Evolutionary conservation across 2,888 invertebrate genomes (phyloP), one percentile per base, ranked within the genome.

Genomic region (Auanema freiburgensis): DNA sequence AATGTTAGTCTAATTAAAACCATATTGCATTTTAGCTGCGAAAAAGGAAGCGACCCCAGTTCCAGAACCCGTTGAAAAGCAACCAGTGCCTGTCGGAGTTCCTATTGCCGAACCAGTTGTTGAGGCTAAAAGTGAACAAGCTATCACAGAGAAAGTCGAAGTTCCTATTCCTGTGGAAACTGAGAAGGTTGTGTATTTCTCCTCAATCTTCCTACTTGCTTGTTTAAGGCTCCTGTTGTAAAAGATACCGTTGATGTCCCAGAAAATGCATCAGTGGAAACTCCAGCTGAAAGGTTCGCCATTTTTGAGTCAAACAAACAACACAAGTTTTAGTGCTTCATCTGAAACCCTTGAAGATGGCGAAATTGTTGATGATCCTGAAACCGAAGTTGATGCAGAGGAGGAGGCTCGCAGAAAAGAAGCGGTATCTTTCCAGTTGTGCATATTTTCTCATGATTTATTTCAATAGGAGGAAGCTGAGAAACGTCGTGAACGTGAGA

Each of bases 401-500:
- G 61, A 61, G 33, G 61, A 54, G 16, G 43, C 18, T 33, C 41
- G 49, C 10, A 41, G 24, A 6, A 54, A 24, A 1, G 61, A 61
- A 25, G 57, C 40, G 49, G 57, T 57, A 14, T 8, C 11, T 6
- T 3, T 5, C 24, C 23, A n/a, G 12, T 44, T 25, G 12, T 10
- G 40, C 21, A 5, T 46, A 5, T 18, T 46, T 46, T 3, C 46
- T 21, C 6, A 18, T 46, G 46, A 10, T 5, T 46, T 46, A 46
- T 21, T 5, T 33, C n/a, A 44, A 24, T 12, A 65, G 60, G 72
- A 62, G 14, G 74, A 71, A 33, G 58, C 44, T 5, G 74, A 71
- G 43, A 56, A 64, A 10, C 52, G 33, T 12, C 40, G 57, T 23
- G n/a, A 49, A 11, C 57, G 59, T 1, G 69, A 69, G 49, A 56